Conservation (phyloP, 2,888 invertebrate genomes). For the Rotaria sp. region DNA sequence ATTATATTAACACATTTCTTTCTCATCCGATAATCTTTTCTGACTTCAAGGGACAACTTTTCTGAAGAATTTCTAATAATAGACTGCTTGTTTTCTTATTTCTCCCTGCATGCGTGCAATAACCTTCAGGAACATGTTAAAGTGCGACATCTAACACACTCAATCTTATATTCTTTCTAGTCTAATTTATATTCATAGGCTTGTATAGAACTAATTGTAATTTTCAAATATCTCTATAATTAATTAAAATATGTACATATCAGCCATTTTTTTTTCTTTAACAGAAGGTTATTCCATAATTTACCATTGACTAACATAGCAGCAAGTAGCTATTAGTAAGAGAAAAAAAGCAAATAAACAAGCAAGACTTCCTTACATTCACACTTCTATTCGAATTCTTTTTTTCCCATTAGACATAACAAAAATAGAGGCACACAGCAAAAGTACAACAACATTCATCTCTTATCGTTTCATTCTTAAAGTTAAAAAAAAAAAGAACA, state of each 20-base stretch:
- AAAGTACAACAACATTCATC: neutral
- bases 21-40: no score
- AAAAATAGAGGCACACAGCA: neutral
- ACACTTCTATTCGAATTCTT: neutral
- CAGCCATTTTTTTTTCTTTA: neutral
- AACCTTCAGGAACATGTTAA: neutral
- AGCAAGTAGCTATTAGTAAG: neutral
- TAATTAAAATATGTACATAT: neutral
- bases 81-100: neutral
- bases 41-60: no score
- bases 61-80: no score
- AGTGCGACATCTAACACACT: neutral
- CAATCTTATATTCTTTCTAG: neutral
- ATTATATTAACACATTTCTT: no score
- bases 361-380: neutral
- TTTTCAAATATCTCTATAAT: neutral
- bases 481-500: neutral
- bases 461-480: neutral
- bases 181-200: neutral
- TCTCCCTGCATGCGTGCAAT: neutral
- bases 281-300: neutral
- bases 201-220: neutral
- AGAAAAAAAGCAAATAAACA: slow-evolving; percentile 17
- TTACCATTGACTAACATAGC: neutral
- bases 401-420: neutral